Evolutionary conservation across 2,113 vertebrate genomes (phyloP).

Genomic region (Anhinga anhinga): DNA sequence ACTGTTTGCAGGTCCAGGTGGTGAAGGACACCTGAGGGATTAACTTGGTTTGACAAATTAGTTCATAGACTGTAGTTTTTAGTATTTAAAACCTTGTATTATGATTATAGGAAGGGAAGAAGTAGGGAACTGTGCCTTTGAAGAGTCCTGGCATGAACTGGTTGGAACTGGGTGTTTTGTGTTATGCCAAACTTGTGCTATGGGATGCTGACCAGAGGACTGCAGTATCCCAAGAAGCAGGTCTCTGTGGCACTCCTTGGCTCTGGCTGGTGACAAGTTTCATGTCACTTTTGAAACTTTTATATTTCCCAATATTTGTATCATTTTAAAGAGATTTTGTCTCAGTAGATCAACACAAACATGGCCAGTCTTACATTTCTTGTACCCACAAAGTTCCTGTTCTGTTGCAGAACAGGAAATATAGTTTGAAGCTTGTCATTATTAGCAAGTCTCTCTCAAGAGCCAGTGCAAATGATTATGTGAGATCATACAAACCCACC

Average conservation of each 20-base stretch:
- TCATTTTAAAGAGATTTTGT: background rate
- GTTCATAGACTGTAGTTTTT: background rate
- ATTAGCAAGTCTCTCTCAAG: background rate
- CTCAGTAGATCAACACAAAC: background rate
- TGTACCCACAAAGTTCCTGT: background rate
- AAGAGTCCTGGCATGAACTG: background rate
- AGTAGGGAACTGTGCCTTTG: background rate
- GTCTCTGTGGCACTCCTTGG: background rate
- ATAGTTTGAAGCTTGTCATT: background rate
- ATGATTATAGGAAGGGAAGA: background rate
- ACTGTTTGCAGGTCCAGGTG: background rate
- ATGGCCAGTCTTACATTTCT: background rate
- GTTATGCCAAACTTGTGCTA: background rate
- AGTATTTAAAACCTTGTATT: background rate
- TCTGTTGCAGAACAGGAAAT: background rate
- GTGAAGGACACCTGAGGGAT: background rate
- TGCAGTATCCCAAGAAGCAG: background rate
- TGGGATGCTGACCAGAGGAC: background rate
- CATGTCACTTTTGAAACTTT: background rate
- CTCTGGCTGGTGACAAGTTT: background rate
- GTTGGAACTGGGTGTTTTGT: background rate
- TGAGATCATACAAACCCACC: background rate
- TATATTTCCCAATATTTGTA: background rate
- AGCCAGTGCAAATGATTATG: background rate
- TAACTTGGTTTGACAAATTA: background rate